Conservation (phyloP, 2,888 invertebrate genomes). For the Leptopterna dolabrata region DNA sequence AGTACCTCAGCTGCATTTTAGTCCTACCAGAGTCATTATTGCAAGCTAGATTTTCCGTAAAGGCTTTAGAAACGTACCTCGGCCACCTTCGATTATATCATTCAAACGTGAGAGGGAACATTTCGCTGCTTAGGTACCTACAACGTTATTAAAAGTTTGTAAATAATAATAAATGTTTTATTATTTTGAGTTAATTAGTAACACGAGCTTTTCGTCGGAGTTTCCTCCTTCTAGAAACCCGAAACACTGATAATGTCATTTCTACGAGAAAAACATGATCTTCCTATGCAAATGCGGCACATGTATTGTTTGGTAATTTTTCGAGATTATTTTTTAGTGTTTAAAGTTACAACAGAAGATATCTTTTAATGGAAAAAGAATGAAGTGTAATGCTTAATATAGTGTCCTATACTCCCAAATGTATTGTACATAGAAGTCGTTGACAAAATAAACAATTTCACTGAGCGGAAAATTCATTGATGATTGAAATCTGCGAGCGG, state of each 20-base stretch:
- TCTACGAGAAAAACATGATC: background rate
- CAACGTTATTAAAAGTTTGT: background rate
- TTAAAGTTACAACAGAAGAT: background rate
- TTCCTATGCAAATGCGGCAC: background rate
- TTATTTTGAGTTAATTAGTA: background rate
- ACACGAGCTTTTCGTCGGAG: background rate
- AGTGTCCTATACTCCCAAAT: background rate
- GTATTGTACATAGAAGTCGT: background rate
- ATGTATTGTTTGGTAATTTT: background rate
- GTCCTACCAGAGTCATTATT: background rate
- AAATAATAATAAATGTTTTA: background rate
- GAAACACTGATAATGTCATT: background rate
- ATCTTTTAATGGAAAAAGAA: background rate
- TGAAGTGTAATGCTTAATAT: background rate
- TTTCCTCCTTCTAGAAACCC: background rate
- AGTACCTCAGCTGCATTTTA: too few relatives aligned
- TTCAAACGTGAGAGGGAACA: background rate
- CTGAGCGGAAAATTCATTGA: background rate
- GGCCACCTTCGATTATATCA: background rate
- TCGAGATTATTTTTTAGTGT: background rate
- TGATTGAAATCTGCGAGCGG: background rate
- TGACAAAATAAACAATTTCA: background rate
- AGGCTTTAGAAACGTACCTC: background rate
- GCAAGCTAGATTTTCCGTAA: background rate
- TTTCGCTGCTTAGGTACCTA: background rate